phyloP scores from a whole-genome alignment of 2,113 vertebrate genomes.

The Percopsis transmontana region DNA sequence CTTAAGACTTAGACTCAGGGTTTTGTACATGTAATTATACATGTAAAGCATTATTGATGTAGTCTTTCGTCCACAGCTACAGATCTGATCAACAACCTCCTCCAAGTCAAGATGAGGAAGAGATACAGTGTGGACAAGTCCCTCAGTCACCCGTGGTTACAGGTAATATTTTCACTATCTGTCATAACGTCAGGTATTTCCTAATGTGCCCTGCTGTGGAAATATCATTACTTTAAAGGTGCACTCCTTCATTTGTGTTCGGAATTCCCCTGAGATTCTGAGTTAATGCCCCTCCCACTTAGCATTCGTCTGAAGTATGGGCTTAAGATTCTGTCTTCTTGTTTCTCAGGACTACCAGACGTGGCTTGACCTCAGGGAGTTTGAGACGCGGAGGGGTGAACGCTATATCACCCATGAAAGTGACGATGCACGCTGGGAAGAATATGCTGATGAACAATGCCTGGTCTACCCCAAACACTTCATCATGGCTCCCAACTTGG shows the following conservation, averaged over 20 bases:
- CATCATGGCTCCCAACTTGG: conserved; percentile 96
- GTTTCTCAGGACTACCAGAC: conserved; percentile 92
- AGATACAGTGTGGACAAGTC: conserved; percentile 98
- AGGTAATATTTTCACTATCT: conserved; percentile 75
- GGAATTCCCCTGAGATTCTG: too few species aligned
- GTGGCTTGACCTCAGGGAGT: conserved; percentile 96
- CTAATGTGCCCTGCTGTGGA: too few species aligned
- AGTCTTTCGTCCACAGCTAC: conserved; percentile 79
- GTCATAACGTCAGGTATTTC: background rate
- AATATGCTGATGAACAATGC: conserved; percentile 87
- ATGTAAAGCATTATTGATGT: background rate
- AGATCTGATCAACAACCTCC: conserved; percentile 97
- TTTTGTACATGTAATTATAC: background rate
- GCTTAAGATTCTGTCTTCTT: background rate
- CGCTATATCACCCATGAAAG: conserved; percentile 98
- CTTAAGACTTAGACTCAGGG: background rate
- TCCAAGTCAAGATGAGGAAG: conserved; percentile 99
- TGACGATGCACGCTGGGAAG: conserved; percentile 95
- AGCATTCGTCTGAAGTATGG: background rate
- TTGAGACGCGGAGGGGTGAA: conserved; percentile 93
- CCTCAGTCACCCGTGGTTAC: conserved; percentile 97
- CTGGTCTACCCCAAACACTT: conserved; percentile 93
- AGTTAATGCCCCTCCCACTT: too few species aligned
- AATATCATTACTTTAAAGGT: too few species aligned
- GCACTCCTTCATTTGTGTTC: too few species aligned